Evolutionary conservation across 2,888 invertebrate genomes (phyloP), one percentile per base, ranked within the genome.

Genomic region (Nymphalis urticae): DNA sequence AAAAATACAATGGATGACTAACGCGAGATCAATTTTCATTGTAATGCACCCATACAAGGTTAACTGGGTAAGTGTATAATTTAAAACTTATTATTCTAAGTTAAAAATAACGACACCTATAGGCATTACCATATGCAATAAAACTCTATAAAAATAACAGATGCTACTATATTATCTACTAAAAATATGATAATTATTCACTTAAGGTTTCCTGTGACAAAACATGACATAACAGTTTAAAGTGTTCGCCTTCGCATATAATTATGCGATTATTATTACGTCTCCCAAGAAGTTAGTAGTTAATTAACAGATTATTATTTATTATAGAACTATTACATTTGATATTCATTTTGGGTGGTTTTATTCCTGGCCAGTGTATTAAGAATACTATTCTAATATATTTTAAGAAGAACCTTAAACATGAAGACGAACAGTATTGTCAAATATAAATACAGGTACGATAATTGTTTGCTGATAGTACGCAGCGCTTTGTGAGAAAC

Each of bases 401-500:
- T 42, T 42, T 42, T 17, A 56, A 32, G 13, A 56, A 9, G 2
- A 56, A 24, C 2, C 51, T 50, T 53, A 21, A 68, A 50, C 50
- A 56, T 36, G 32, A 24, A 36, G 58, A 10, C 17, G 42, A 58
- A 36, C 42, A 42, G 2, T 16, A 17, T 9, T 36, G 58, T 58
- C 36, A 58, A 58, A 36, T 61, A 48, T 61, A 66, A 66, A 54
- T 61, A 80, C 76, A 76, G 76, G 75, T 82, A 84, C 54, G 32
- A 17, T 32, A 32, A 56, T 82, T 83, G 82, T 87, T 85, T 83
- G 81, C 82, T 81, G 84, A 86, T 87, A 87, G 81, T 80, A 81
- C 76, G 77, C 77, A 64, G 27, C 60, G 62, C 63, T 56, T 65
- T 82, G 82, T 80, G 73, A 76, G 80, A 79, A 84, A 79, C 85